Evolutionary conservation across 30 jellyfish, hydroid and myxozoan species (phyloP), one percentile per base, ranked within the genome.

Genomic region (Hydra vulgaris): DNA sequence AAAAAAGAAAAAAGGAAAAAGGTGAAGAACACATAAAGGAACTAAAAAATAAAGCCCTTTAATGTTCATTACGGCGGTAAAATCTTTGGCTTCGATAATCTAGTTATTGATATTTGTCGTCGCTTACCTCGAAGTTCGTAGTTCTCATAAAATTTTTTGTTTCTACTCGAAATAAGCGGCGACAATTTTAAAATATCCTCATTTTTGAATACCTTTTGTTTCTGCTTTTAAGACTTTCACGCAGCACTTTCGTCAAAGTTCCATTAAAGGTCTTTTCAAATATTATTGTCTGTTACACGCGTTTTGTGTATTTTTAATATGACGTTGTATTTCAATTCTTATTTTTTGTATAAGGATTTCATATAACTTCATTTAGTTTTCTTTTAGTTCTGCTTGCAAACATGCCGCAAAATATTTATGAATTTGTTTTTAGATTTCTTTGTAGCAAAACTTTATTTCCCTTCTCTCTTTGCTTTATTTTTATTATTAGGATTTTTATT

Each of bases 1-100:
- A 83, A 73, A 26, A 87, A 79, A 79, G 94, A 76, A 19, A 74
- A 82, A 27, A 74, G 88, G 81, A 53, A 78, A 84, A 71, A 89
- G 82, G 86, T 86, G 69, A 24, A 61, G 80, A 78, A 77, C 67
- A 67, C 70, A 66, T 56, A 77, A 53, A 78, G 74, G 79, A 73
- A 73, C 69, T 18, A 86, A 40, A n/a, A 40, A 40, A 40, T 40
- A 40, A 40, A 40, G 82, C 72, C 61, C 61, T 40, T 40, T 40
- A 40, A 40, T 40, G 61, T 40, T 40, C 61, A 40, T 40, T 40
- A 5, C 61, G 61, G 61, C 61, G 61, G 61, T 40, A 40, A 40
- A 40, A 40, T 40, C 61, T 40, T 40, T 40, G 61, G 61, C 61
- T 40, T 40, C 61, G 61, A 40, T 40, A 12, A 5, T 40, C 61